phyloP scores from a whole-genome alignment of 2,113 vertebrate species.

The Cyphomyrus discorhynchus region DNA sequence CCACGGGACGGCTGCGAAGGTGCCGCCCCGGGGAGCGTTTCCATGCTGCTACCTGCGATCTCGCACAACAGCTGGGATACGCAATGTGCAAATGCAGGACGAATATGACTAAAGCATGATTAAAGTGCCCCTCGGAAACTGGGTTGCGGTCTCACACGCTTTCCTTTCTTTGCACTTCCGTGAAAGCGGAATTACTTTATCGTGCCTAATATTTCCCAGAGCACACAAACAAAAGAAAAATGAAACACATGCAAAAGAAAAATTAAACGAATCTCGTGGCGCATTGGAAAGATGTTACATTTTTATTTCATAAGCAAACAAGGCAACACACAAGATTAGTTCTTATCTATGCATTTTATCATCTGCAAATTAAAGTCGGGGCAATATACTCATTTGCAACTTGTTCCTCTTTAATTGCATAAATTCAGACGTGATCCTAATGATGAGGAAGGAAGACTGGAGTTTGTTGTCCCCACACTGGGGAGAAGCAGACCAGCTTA shows the following conservation, averaged over 20 bases:
- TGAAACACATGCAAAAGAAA: not conserved
- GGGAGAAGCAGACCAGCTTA: not conserved
- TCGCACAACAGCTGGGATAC: not conserved
- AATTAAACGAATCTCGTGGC: not conserved
- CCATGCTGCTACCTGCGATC: not conserved
- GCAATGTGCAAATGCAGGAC: not conserved
- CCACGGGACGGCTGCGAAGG: not conserved
- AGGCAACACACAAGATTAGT: not conserved
- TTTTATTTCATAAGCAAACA: conserved; percentile 4
- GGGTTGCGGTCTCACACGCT: not conserved
- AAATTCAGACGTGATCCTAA: not conserved
- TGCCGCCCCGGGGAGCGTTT: not conserved
- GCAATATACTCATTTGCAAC: not conserved
- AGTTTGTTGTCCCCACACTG: not conserved
- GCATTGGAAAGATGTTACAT: not conserved
- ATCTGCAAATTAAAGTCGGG: not conserved
- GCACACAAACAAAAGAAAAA: not conserved
- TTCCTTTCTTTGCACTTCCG: not conserved
- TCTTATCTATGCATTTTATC: not conserved
- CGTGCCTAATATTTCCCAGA: conserved; percentile 4
- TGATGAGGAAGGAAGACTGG: no score
- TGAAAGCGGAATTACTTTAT: not conserved
- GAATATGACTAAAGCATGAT: not conserved
- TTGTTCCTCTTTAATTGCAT: not conserved
- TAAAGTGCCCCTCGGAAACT: not conserved